Evolutionary conservation across 2,797 vertebrate species (phyloP), one percentile per base, ranked within the genome.

Genomic region (Thamnophis elegans): DNA sequence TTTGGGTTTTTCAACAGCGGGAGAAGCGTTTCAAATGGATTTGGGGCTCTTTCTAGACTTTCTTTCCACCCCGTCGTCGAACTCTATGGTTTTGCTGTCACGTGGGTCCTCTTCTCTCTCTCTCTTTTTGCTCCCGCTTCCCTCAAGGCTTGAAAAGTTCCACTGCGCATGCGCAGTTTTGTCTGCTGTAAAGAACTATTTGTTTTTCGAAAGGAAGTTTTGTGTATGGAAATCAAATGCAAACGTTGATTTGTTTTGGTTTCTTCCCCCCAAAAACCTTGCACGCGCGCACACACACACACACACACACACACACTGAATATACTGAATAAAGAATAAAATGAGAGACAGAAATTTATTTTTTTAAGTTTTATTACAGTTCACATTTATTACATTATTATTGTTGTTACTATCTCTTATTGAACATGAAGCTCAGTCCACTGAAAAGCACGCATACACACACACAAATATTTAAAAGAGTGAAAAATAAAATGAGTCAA

Each of bases 71-170:
- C 59, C 1, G 26, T 8, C 0, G 28, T 53, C 8, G 32, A 54
- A 0, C 60, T 25, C 0, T 11, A 0, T 0, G 10, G 2, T 5
- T 0, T 14, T 4, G 20, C 36, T 3, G 1, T 28, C 85, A 20
- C 2, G 22, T 25, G 2, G 47, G 47, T 7, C 47, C 47, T 7
- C 5, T 5, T 51, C 42, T 42, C 42, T 42, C n/a, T 47, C 47
- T 47, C 4, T 51, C 32, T 1, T 0, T 5, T 10, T 18, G 5
- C 5, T 5, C 60, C 18, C 20, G 47, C 10, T 65, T 36, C 1
- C 59, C 4, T 42, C 58, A 13, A 9, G 51, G 6, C 14, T 54
- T 51, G 12, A 28, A 85, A 26, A 28, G 5, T 10, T 18, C 28
- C 51, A 20, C 85, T 32, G 85, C 85, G 85, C 85, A 32, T 28